phyloP scores from a whole-genome alignment of 2,113 vertebrate species.

The Amphilophus citrinellus region DNA sequence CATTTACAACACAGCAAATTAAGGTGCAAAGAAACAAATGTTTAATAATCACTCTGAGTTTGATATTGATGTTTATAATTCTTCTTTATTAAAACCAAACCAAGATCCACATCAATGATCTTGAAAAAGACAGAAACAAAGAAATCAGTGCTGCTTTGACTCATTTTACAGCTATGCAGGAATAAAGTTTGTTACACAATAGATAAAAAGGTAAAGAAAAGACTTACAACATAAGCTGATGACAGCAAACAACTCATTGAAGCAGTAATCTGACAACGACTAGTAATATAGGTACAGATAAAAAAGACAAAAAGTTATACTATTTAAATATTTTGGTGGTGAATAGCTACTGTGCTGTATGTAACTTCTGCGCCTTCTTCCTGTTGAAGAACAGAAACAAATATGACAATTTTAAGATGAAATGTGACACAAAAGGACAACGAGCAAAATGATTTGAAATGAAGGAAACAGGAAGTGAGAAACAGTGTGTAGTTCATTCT shows the following conservation, averaged over 20 bases:
- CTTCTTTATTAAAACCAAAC: background rate
- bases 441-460: background rate
- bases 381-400: background rate
- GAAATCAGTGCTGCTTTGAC: background rate
- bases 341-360: background rate
- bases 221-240: too few species aligned
- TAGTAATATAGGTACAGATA: background rate
- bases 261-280: background rate
- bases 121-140: too few species aligned
- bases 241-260: background rate
- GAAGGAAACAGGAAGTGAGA: background rate
- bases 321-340: background rate
- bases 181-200: background rate
- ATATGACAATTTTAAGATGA: background rate
- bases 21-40: too few species aligned
- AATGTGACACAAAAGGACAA: background rate
- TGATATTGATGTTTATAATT: background rate
- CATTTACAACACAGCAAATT: rapidly evolving
- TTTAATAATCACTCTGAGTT: too few species aligned
- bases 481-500: background rate
- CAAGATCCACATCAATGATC: background rate
- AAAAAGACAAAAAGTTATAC: background rate
- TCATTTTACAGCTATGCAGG: background rate
- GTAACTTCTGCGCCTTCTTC: background rate
- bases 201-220: background rate